Conservation (phyloP, 2,888 invertebrate genomes). For the Galerucella calmariensis region DNA sequence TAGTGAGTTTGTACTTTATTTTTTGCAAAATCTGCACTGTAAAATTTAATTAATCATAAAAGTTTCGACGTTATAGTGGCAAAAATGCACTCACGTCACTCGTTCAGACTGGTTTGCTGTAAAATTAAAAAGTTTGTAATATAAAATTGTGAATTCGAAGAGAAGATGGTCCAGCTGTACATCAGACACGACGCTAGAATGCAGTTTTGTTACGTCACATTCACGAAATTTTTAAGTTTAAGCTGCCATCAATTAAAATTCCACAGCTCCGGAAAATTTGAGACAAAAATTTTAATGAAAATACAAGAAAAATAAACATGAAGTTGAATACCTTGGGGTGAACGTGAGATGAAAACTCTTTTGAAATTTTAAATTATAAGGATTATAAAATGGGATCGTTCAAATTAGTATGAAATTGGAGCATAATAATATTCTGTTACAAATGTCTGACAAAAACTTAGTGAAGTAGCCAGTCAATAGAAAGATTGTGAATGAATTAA, state of each 20-base stretch:
- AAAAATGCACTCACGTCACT: constrained; percentile 15
- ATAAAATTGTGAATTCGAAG: constrained; percentile 25
- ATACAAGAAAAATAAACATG: no score
- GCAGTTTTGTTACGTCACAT: constrained; percentile 14
- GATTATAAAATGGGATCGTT: no score
- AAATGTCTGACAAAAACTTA: no score
- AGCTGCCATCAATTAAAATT: constrained; percentile 24
- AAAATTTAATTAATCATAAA: constrained; percentile 25
- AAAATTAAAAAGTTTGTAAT: constrained; percentile 27
- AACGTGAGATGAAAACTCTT: no score
- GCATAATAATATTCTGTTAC: no score
- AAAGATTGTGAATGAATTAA: no score
- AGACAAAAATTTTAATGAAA: no score
- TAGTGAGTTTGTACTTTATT: background rate
- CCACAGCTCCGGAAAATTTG: background rate
- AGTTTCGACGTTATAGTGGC: background rate
- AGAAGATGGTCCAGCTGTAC: constrained; percentile 9
- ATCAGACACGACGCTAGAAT: background rate
- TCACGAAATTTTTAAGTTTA: constrained; percentile 11
- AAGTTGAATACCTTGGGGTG: no score
- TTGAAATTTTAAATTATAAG: no score
- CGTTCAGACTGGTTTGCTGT: background rate
- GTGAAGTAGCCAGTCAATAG: no score
- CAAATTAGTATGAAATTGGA: no score
- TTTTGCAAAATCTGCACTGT: background rate